phyloP scores from a whole-genome alignment of 2,888 invertebrate genomes.

The Volucella bombylans region DNA sequence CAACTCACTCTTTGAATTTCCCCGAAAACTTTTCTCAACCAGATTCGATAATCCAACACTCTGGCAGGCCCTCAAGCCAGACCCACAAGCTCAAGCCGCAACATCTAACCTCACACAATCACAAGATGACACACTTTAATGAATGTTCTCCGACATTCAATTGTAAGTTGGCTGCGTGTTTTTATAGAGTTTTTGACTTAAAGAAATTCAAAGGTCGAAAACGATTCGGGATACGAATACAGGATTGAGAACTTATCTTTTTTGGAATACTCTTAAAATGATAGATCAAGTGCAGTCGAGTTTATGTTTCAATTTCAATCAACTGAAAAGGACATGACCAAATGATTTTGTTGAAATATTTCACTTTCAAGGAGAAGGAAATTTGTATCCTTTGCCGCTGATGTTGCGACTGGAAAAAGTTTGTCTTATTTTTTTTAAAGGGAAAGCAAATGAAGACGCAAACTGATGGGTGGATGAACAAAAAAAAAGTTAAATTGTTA shows the following conservation, averaged over 20 bases:
- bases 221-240: too few species aligned
- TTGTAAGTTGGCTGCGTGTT: background rate
- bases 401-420: background rate
- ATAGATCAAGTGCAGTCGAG: too few species aligned
- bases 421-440: background rate
- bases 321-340: too few species aligned
- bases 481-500: conserved; percentile 16
- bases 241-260: too few species aligned
- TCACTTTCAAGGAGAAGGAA: background rate
- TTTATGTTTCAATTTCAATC: too few species aligned
- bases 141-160: conserved; percentile 24
- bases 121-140: conserved; percentile 36
- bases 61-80: too few species aligned
- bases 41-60: conserved; percentile 35
- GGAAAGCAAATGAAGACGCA: too few species aligned
- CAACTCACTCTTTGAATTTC: conserved; percentile 21
- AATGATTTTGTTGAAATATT: conserved; percentile 1
- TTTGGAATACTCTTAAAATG: too few species aligned
- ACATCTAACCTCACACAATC: too few species aligned
- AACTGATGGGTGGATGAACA: background rate
- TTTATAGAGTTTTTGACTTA: background rate
- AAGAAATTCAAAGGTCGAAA: background rate
- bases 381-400: background rate
- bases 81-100: too few species aligned
- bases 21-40: conserved; percentile 1